Conservation (phyloP, 2,888 invertebrate genomes). For the Eupeodes latifasciatus region DNA sequence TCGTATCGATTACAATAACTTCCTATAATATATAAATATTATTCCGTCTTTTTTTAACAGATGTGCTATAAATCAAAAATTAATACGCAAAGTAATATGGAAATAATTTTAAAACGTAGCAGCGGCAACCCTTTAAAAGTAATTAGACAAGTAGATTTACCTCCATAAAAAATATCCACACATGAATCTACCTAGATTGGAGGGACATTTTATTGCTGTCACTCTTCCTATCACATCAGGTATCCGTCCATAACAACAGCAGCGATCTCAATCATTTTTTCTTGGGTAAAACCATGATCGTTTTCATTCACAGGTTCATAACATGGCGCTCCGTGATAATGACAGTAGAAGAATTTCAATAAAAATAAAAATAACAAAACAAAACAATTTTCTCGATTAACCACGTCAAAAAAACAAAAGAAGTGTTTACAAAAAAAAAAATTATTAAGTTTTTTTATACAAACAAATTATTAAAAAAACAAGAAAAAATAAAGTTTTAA, state of each 20-base stretch:
- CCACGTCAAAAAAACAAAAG: not conserved
- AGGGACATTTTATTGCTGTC: conserved; percentile 9
- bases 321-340: conserved; percentile 38
- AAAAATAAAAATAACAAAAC: conserved; percentile 19
- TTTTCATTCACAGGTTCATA: conserved; percentile 52
- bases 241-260: not conserved
- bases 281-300: conserved; percentile 31
- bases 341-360: conserved; percentile 27
- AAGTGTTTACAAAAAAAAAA: too few species aligned
- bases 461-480: not conserved
- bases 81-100: too few species aligned
- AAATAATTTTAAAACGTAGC: not conserved
- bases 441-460: too few species aligned
- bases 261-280: not conserved
- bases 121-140: conserved; percentile 27
- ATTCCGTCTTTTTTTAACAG: too few species aligned
- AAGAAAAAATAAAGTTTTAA: too few species aligned
- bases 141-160: not conserved
- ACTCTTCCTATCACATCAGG: not conserved
- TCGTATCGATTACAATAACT: too few species aligned
- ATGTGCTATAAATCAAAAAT: too few species aligned
- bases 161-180: not conserved
- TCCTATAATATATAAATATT: too few species aligned
- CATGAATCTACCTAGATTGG: not conserved
- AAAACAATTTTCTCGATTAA: not conserved